Base-by-base conservation (phyloP, 2,113 vertebrate species). In the Proterorhinus semilunaris region DNA sequence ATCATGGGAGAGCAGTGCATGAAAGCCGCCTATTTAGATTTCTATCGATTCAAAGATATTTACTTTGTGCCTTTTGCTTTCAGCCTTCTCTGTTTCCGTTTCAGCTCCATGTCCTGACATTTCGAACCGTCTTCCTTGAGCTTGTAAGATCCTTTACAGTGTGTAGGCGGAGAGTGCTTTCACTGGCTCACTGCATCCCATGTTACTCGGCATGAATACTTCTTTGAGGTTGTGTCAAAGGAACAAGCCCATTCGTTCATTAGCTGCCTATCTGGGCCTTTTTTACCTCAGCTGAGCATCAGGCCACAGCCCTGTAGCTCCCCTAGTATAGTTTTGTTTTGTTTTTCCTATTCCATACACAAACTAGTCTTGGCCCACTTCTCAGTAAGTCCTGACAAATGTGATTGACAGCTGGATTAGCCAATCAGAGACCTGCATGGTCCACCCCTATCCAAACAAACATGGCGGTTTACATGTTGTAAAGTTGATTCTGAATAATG, bases 11-110 rank as follows among this genome's bases (percentile, higher is more conserved):
- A 77, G 46, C 74, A 6, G 61, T 46, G 51, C 49, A 71, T 0
- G 65, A 61, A 55, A 78, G 58, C 65, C 65, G 78, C 58, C 69
- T 62, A 65, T 79, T 74, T 67, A 67, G 76, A 78, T 81, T 44
- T 71, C 49, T 52, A 43, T 44, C 65, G 71, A 65, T 46, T 58
- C 47, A 67, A 73, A 73, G 70, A 47, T 55, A 66, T 55, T 67
- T 50, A 65, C 64, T 73, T 67, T 50, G 43, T 47, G 51, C n/a
- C 42, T 72, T 53, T 74, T 69, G 68, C 50, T 42, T 74, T 58
- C 54, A 17, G 48, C 59, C 11, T 13, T 13, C 8, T 46, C 27
- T 52, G 12, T 63, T 13, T 58, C 36, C n/a, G 0, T 46, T 36
- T 3, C 27, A 48, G 62, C 7, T 68, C 57, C 54, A 36, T 47